Conservation (phyloP, 2,888 invertebrate genomes). For the Xylota sylvarum region DNA sequence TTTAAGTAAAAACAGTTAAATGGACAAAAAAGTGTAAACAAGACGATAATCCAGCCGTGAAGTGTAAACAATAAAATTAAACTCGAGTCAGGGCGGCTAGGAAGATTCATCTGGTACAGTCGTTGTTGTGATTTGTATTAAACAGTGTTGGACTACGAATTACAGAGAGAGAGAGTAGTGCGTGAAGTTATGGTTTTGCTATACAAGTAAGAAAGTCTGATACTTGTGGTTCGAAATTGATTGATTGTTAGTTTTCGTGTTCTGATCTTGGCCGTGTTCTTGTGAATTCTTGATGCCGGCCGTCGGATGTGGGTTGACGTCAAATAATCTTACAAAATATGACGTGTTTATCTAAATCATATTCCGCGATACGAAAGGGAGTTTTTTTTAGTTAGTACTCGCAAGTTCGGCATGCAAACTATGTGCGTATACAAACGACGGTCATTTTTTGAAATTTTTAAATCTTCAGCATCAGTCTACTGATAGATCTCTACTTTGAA, state of each 20-base stretch:
- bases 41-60: not conserved
- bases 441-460: no score
- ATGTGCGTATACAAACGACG: no score
- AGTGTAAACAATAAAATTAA: conserved; percentile 29
- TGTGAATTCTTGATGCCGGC: no score
- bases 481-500: no score
- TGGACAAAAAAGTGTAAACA: conserved; percentile 14
- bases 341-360: no score
- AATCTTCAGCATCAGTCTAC: no score
- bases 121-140: not conserved
- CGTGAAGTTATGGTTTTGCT: not conserved
- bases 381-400: no score
- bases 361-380: no score
- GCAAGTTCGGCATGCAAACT: no score
- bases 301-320: no score
- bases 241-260: not conserved
- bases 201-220: not conserved
- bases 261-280: not conserved
- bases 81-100: conserved; percentile 8
- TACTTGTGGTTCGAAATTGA: not conserved
- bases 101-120: conserved; percentile 8
- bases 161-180: not conserved
- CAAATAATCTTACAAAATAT: no score
- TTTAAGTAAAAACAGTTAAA: conserved; percentile 4
- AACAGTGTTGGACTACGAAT: not conserved